Evolutionary conservation across 2,113 vertebrate genomes (phyloP).

Genomic region (Burhinus oedicnemus): DNA sequence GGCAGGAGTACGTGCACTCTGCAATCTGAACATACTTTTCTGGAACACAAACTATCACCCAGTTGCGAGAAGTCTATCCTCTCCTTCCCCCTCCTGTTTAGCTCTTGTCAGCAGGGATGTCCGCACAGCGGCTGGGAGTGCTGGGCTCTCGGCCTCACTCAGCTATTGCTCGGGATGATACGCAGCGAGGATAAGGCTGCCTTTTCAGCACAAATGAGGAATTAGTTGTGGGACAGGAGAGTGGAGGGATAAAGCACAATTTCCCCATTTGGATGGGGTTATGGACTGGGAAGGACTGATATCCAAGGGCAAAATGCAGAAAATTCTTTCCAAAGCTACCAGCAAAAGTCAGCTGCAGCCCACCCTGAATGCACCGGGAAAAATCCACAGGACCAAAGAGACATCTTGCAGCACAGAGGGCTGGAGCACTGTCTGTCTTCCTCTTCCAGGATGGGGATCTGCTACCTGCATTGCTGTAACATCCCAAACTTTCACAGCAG

Average conservation of each 20-base stretch:
- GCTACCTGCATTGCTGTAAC: not conserved
- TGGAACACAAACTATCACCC: not conserved
- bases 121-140: not conserved
- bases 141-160: not conserved
- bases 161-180: not conserved
- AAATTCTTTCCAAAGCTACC: not conserved
- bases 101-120: not conserved
- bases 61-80: not conserved
- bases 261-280: not conserved
- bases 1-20: not conserved
- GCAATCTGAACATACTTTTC: not conserved
- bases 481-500: not conserved
- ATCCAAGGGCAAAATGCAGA: not conserved
- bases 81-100: not conserved
- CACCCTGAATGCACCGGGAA: not conserved
- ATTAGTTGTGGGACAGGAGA: not conserved
- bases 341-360: not conserved
- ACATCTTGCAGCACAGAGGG: not conserved
- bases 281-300: not conserved
- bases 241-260: not conserved
- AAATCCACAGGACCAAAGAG: not conserved
- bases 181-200: fast-evolving
- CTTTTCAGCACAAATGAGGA: not conserved
- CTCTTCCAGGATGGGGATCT: not conserved
- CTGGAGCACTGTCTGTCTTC: not conserved